Base-by-base conservation (phyloP, 2,888 invertebrate species). In the Danaus chrysippus region DNA sequence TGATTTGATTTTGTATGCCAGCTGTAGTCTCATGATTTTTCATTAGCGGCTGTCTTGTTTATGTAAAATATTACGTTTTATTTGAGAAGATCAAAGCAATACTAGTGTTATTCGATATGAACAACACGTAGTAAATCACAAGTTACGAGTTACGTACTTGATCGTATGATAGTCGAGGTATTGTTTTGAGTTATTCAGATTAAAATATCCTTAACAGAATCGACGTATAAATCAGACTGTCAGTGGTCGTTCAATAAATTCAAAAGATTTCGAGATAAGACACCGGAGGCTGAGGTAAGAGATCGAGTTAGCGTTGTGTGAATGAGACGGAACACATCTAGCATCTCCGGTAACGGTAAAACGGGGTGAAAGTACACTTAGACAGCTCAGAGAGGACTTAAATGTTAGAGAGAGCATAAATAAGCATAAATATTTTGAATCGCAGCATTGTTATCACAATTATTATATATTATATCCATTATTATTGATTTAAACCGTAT, bases 301-400 rank as follows among this genome's bases (percentile, higher is more conserved):
- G 80, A 79, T 78, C 70, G 75, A 73, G 69, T 71, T 70, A 68
- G 75, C 71, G 73, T 68, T 67, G 75, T 69, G 70, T 65, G 75
- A 73, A 68, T 67, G 75, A 82, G 81, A 82, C 69, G 66, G 66
- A 72, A 72, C 69, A 73, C 65, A 71, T 65, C 67, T 73, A 78
- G 76, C 79, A 76, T 76, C 76, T 79, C 78, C 76, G 72, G 72
- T 86, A 86, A 87, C 86, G 81, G 87, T 83, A 78, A 70, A 71
- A 66, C 73, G 81, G 80, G 85, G 86, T 88, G 87, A 89, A 88
- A 87, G 86, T 87, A 87, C 64, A 65, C 63, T 61, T 62, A 66
- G 54, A 53, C 53, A 78, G 78, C 76, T 77, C 77, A 77, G 82
- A 76, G 72, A 41, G 41, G 41, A 56, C 52, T 56, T 34, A 6